Evolutionary conservation across 2,888 invertebrate species (phyloP).

Genomic region (Drosophila robusta): DNA sequence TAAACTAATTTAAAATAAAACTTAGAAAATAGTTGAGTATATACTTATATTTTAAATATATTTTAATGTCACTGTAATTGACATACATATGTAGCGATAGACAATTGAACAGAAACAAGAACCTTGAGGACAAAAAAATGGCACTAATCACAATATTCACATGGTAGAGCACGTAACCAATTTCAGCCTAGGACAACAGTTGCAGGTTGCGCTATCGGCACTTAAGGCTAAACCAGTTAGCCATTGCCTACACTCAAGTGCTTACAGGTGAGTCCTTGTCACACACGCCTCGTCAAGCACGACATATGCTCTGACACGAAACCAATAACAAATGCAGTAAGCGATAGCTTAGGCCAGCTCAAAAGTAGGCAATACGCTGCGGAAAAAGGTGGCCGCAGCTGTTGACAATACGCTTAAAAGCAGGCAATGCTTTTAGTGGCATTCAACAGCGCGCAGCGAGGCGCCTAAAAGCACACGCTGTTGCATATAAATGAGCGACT

Average conservation of each 20-base stretch:
- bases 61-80: too few relatives aligned
- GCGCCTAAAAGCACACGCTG: constrained; percentile 4
- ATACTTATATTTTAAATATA: too few relatives aligned
- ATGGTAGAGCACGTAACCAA: constrained; percentile 6
- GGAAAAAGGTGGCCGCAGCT: not conserved
- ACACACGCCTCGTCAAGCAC: not conserved
- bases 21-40: too few relatives aligned
- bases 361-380: constrained; percentile 28
- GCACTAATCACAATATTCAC: not conserved
- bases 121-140: not conserved
- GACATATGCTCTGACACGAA: constrained; percentile 4
- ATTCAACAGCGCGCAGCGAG: not conserved
- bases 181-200: not conserved
- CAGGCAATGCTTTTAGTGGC: constrained; percentile 17
- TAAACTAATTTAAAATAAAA: too few relatives aligned
- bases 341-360: constrained; percentile 1
- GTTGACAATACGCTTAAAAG: constrained; percentile 27
- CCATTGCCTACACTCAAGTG: not conserved
- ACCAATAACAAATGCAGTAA: constrained; percentile 7
- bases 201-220: not conserved
- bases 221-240: not conserved
- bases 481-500: not conserved
- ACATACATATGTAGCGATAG: too few relatives aligned
- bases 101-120: not conserved
- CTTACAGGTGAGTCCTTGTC: not conserved